phyloP scores from a whole-genome alignment of 1,140 invertebrate species.

The Drosophila punjabiensis region DNA sequence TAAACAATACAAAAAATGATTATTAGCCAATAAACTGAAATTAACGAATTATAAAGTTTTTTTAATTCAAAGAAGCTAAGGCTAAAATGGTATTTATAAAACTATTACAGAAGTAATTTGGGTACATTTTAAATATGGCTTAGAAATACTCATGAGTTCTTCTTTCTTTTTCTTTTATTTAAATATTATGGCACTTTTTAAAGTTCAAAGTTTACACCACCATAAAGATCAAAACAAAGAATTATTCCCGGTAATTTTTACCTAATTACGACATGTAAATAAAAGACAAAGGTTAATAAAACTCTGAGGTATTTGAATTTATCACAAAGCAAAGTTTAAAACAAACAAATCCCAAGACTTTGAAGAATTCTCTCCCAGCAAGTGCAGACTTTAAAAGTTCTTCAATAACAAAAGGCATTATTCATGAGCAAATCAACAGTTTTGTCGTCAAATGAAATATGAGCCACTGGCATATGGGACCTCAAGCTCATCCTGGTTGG shows the following conservation, averaged over 20 bases:
- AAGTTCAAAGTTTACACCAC: background rate
- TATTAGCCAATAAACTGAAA: background rate
- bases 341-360: background rate
- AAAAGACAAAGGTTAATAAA: constrained; percentile 2
- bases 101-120: background rate
- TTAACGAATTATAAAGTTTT: background rate
- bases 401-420: constrained; percentile 25
- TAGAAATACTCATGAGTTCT: too few relatives aligned
- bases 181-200: too few relatives aligned
- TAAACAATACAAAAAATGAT: background rate
- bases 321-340: background rate
- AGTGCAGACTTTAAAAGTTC: constrained; percentile 11
- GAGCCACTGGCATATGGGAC: constrained; percentile 23
- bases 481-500: constrained; percentile 37
- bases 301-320: background rate
- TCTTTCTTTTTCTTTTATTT: too few relatives aligned
- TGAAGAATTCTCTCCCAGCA: background rate
- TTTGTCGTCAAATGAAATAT: constrained; percentile 35
- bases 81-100: background rate
- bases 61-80: background rate
- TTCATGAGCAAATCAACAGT: constrained; percentile 42
- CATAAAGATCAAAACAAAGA: background rate
- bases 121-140: fast-evolving
- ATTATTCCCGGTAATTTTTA: background rate
- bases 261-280: background rate